Base-by-base conservation (phyloP, 2,888 invertebrate genomes). In the Lissonota sp. region DNA sequence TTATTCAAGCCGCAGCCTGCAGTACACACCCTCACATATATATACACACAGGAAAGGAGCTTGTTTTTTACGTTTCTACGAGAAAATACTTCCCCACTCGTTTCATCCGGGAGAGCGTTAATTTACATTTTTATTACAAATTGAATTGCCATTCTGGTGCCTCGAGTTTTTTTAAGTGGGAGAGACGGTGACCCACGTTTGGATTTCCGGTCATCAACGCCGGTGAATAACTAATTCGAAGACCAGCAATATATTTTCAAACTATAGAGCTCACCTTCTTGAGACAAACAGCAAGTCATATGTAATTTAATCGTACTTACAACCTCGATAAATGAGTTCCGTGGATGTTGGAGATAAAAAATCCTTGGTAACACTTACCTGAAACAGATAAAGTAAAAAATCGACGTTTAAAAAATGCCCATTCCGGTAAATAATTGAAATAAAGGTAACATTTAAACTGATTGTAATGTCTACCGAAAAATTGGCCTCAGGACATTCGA, bases 91-190 rank as follows among this genome's bases (percentile, higher is more conserved):
- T 55, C 60, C 37, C 5, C 26, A 14, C 42, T 7, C 40, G 5
- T 86, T 86, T 86, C 79, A 81, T 83, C 85, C 87, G 85, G 87
- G 82, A 77, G 84, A 85, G 85, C 78, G 86, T 87, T 89, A 89
- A 91, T 91, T 91, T 91, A 86, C 90, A 91, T 91, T 91, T 91
- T 91, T 89, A 90, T 90, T 89, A 87, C 89, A 88, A 90, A 89
- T 86, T 86, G 85, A 88, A 90, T 90, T 87, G 88, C 87, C 69
- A 86, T 86, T 82, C 53, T 44, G 53, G 53, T 6, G 10, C 49
- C 40, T 6, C 5, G 74, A 69, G 51, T 69, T 44, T 12, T 26
- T 26, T 26, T 26, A 26, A 26, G 26, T 62, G 53, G 40, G 10
- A 49, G 44, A 71, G 49, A 37, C 71, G 67, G 51, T 67, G 60